Evolutionary conservation across 2,113 vertebrate genomes (phyloP).

Genomic region (Struthio camelus): DNA sequence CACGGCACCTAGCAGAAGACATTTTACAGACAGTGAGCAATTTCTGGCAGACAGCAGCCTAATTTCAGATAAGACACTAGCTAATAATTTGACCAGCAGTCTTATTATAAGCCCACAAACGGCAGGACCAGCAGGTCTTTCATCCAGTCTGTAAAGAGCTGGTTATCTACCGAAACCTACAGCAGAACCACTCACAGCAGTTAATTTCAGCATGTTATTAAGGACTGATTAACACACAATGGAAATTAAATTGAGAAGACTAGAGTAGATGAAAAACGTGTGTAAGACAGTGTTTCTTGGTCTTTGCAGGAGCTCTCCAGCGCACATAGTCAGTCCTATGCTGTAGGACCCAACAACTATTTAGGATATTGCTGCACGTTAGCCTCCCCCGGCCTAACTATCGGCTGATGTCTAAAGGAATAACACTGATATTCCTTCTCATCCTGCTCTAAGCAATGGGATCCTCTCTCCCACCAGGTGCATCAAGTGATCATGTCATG

Average conservation of each 20-base stretch:
- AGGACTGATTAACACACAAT: not conserved
- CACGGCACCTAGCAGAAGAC: not conserved
- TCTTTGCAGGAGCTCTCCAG: not conserved
- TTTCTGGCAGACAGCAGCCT: not conserved
- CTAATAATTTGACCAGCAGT: not conserved
- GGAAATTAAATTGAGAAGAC: not conserved
- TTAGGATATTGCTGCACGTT: not conserved
- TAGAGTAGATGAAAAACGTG: not conserved
- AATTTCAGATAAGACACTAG: not conserved
- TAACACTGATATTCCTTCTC: not conserved
- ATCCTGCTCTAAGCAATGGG: not conserved
- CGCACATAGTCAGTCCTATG: not conserved
- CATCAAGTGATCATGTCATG: fast-evolving
- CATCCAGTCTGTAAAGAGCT: not conserved
- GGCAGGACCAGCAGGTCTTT: not conserved
- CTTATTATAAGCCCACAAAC: not conserved
- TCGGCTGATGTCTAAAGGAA: not conserved
- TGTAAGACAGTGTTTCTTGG: not conserved
- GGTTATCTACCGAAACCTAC: not conserved
- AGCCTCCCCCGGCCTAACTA: not conserved
- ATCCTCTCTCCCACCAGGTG: not conserved
- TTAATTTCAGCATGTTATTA: not conserved
- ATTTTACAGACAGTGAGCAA: not conserved
- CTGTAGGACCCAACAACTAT: not conserved
- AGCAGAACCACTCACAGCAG: not conserved